Conservation (phyloP, 2,113 vertebrate species). For the Aleadryas rufinucha region DNA sequence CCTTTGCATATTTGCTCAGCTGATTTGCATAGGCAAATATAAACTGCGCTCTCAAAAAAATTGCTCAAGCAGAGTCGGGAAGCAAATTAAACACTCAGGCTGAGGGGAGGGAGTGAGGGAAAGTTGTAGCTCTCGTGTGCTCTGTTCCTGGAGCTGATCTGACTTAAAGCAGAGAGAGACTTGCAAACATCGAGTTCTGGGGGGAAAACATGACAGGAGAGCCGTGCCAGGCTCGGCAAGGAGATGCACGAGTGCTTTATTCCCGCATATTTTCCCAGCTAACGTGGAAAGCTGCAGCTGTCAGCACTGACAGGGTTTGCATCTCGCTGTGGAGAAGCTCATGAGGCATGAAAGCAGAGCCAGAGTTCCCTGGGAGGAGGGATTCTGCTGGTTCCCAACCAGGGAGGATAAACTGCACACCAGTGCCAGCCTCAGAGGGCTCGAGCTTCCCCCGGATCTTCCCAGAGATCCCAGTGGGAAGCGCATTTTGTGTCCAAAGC, state of each 20-base stretch:
- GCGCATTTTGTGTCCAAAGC: background rate
- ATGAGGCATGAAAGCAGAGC: background rate
- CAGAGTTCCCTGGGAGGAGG: background rate
- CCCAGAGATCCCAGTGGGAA: background rate
- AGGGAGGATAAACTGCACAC: rapidly evolving
- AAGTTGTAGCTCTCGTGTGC: background rate
- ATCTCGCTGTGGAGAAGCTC: background rate
- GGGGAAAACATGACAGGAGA: constrained; percentile 2
- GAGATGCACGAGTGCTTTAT: background rate
- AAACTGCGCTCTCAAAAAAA: constrained; percentile 51
- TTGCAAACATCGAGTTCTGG: background rate
- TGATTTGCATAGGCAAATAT: constrained; percentile 60
- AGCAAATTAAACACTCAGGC: constrained; percentile 49
- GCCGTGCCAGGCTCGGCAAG: background rate
- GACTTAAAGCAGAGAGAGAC: background rate
- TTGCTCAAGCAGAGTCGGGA: constrained; percentile 39
- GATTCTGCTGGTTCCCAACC: rapidly evolving
- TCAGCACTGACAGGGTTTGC: background rate
- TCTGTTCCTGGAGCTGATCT: background rate
- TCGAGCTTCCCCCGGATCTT: no score
- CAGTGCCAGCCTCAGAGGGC: background rate
- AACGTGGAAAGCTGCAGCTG: background rate
- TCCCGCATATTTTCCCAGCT: background rate
- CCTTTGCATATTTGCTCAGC: constrained; percentile 42
- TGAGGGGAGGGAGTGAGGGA: background rate